Evolutionary conservation across 2,888 invertebrate species (phyloP), one percentile per base, ranked within the genome.

Genomic region (Cataglyphis rosenhaueri): DNA sequence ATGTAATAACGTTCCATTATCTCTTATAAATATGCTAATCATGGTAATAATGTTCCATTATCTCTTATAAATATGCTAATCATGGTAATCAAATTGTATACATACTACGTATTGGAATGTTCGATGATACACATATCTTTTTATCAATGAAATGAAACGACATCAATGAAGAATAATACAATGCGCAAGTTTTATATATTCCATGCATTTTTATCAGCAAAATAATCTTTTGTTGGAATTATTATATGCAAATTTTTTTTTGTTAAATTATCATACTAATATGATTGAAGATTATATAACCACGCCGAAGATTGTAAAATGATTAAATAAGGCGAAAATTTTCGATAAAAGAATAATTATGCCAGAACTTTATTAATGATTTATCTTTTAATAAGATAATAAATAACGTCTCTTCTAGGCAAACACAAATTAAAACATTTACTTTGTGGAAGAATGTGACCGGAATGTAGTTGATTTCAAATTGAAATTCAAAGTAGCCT

Each of bases 401-500:
- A 35, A 75, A 64, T 48, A 52, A 48, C 35, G 18, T 52, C 75
- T 64, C 35, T 75, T 75, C 35, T 65, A 48, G 18, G 35, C 21
- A 6, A 25, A 62, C 48, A 25, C 2, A 65, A 52, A 75, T 48
- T 52, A 35, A 64, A 64, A 64, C 48, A 75, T 75, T 75, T 64
- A 75, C 64, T 32, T 75, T 64, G 74, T 64, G 64, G 12, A 35
- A 75, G 6, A 64, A 64, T 21, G 35, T 18, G 15, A 21, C 32
- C n/a, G 61, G 35, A 35, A 35, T 35, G 52, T 9, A 32, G n/a
- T 35, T 65, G 65, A 18, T n/a, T 52, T 75, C 25, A 65, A 38
- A 65, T 76, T 55, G 55, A 66, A 76, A 66, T 55, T 76, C 38
- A 76, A 66, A 55, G 12, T 41, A 21, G 32, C 12, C 32, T 76